These are phyloP conservation scores for Lemur catta DNA, from an alignment of 2,797 vertebrate species.

Conservation along the genomic window DNA sequence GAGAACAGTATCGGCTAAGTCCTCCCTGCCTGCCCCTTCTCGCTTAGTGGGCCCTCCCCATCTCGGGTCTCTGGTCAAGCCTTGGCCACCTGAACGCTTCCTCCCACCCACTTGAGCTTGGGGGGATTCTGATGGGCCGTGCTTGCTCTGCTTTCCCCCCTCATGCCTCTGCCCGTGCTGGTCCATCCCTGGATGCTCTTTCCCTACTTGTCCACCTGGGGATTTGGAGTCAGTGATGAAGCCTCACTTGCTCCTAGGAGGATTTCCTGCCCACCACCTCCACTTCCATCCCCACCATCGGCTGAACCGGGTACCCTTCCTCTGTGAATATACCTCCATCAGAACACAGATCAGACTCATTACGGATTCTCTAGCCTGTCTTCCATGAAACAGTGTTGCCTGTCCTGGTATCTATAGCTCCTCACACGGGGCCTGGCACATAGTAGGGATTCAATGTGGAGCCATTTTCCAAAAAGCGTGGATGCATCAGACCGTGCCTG, in stretches of 20 bases:
- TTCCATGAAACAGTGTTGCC: not conserved
- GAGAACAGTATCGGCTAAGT: not conserved
- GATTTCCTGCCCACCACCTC: not conserved
- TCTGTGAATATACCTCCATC: not conserved
- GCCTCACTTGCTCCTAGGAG: not conserved
- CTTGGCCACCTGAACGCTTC: fast-evolving
- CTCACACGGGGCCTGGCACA: not conserved
- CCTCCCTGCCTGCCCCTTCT: fast-evolving
- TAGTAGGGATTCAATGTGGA: not conserved
- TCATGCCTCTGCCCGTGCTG: not conserved
- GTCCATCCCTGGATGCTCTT: not conserved
- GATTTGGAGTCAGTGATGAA: not conserved
- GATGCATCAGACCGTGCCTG: not conserved
- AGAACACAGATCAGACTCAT: not conserved
- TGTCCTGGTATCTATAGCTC: too few species aligned
- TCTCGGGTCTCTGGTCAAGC: not conserved
- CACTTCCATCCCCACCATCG: fast-evolving
- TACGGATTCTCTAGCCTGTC: not conserved
- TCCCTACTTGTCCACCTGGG: not conserved
- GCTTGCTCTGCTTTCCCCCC: not conserved
- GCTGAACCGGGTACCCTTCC: not conserved
- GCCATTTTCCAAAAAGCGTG: not conserved
- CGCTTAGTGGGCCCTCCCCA: not conserved
- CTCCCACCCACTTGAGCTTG: fast-evolving
- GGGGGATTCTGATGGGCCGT: fast-evolving